These are phyloP conservation scores for Bradypus variegatus DNA, from an alignment of 2,797 vertebrate species.

Conservation along the genomic window DNA sequence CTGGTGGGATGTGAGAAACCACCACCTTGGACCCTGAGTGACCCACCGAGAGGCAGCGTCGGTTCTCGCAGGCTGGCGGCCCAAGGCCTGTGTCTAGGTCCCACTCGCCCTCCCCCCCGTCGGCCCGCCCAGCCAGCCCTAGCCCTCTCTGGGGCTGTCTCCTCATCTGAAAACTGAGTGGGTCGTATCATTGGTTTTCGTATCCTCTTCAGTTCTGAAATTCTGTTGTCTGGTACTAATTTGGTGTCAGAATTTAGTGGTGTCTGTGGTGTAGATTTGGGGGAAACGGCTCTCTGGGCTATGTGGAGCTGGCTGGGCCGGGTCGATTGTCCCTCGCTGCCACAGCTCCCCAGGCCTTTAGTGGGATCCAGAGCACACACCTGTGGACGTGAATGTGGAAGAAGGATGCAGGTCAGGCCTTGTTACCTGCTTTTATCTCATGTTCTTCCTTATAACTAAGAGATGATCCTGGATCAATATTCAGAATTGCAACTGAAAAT, in stretches of 20 bases:
- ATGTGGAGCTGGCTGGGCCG: neutral
- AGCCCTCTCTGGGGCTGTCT: neutral
- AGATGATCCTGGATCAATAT: neutral
- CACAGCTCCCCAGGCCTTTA: rapidly evolving
- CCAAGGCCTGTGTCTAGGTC: neutral
- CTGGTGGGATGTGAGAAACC: neutral
- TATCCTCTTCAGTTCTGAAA: neutral
- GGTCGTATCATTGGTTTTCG: neutral
- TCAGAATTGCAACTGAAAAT: neutral
- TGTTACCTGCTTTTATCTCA: neutral
- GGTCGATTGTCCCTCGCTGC: no score
- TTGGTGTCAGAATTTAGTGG: neutral
- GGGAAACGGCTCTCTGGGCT: neutral
- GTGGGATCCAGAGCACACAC: neutral
- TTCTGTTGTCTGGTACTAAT: neutral
- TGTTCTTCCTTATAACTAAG: neutral
- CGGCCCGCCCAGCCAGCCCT: neutral
- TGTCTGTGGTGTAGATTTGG: neutral
- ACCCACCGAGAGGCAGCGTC: neutral
- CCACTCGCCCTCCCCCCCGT: neutral
- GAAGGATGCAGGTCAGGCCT: neutral
- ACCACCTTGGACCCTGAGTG: neutral
- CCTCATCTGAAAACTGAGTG: neutral
- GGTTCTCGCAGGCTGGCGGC: neutral
- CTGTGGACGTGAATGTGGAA: neutral